These are phyloP conservation scores for Pantala flavescens DNA, from an alignment of 1,140 invertebrate species.

Conservation along the genomic window DNA sequence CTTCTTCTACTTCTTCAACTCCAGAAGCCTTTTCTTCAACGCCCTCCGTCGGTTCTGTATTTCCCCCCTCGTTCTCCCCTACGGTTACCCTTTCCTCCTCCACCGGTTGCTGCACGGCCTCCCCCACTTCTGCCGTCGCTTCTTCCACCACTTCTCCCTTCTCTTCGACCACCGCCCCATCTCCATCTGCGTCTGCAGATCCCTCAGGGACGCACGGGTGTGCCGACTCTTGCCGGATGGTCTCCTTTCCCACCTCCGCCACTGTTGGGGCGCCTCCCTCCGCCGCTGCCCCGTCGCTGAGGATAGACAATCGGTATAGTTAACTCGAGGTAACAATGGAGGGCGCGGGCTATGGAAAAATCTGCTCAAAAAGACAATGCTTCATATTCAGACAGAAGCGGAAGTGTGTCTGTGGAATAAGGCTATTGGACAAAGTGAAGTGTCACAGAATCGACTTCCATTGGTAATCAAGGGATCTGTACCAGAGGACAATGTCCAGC, in stretches of 20 bases:
- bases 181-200: background rate
- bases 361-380: too few relatives aligned
- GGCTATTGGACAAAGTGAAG: too few relatives aligned
- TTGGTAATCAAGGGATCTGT: too few relatives aligned
- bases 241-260: background rate
- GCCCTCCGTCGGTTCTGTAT: background rate
- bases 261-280: background rate
- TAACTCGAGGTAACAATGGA: too few relatives aligned
- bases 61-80: background rate
- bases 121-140: background rate
- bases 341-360: too few relatives aligned
- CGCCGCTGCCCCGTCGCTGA: too few relatives aligned
- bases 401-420: too few relatives aligned
- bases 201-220: background rate
- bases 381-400: too few relatives aligned
- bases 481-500: too few relatives aligned
- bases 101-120: background rate
- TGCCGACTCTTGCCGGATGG: background rate
- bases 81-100: background rate
- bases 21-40: slow-evolving; percentile 29
- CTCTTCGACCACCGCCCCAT: background rate
- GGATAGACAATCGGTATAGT: too few relatives aligned
- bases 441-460: too few relatives aligned
- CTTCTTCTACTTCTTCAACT: slow-evolving; percentile 18
- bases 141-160: background rate